Conservation (phyloP, 2,797 vertebrate genomes). For the Enteromius afrohamiltoni region DNA sequence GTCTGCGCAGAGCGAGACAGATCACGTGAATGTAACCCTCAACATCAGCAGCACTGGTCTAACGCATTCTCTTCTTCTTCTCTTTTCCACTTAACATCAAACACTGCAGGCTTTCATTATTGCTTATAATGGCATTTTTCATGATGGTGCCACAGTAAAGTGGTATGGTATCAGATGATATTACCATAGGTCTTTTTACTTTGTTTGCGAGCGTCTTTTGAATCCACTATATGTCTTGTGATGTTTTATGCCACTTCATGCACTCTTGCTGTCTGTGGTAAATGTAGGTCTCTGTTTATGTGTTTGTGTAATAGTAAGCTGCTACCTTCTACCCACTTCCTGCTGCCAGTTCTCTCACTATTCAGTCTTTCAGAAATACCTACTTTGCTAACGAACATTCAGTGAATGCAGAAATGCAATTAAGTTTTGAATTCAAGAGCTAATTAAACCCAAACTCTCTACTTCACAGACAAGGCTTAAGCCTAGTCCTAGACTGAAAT, state of each 20-base stretch:
- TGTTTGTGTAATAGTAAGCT: background rate
- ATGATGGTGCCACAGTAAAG: background rate
- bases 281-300: slow-evolving; percentile 15
- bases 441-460: background rate
- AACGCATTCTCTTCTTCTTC: slow-evolving; percentile 37
- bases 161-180: background rate
- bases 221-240: background rate
- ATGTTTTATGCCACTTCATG: background rate
- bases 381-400: background rate
- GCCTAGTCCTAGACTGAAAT: too few relatives aligned
- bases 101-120: slow-evolving; percentile 26
- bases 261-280: background rate
- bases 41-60: slow-evolving; percentile 39
- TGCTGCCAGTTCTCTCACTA: background rate
- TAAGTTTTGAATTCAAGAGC: background rate
- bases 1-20: slow-evolving; percentile 21
- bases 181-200: background rate
- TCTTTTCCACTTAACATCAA: slow-evolving; percentile 28
- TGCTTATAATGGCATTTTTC: slow-evolving; percentile 1
- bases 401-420: background rate
- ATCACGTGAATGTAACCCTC: slow-evolving; percentile 36
- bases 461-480: too few relatives aligned
- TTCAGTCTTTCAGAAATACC: background rate
- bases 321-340: background rate
- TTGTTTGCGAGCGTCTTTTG: background rate